Evolutionary conservation across 2,113 vertebrate species (phyloP), one percentile per base, ranked within the genome.

Genomic region (Porphyrio hochstetteri): DNA sequence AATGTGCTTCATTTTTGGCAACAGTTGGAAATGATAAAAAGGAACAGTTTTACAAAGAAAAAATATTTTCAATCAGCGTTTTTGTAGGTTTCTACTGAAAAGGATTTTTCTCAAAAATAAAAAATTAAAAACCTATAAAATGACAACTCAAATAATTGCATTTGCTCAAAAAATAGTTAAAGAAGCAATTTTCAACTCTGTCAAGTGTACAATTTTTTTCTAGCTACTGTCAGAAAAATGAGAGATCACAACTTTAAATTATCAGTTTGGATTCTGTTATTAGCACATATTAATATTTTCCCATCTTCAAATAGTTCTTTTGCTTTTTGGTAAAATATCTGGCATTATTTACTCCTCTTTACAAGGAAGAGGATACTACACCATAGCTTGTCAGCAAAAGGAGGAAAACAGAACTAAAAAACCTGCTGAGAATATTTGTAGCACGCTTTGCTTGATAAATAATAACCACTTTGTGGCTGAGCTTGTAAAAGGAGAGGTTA

Each of bases 361-460:
- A 27, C 16, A 84, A 88, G 23, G 76, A 40, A 11, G 25, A 79
- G 69, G 46, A 14, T 17, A 17, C 64, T 35, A 31, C 13, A 56
- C 64, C 20, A 8, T 2, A 53, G 35, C 36, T 92, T 16, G 7
- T 79, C 65, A 91, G 52, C 9, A 23, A 92, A 93, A 92, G 61
- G n/a, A 89, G 59, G 33, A 83, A 92, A 95, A 80, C 36, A 82
- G 88, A 91, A 93, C 18, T 33, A 29, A 84, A 86, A 88, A 70
- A 85, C 76, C 71, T 81, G 15, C 79, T 74, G 59, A 87, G 75
- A 38, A 40, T 83, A 36, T 92, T 94, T 97, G 70, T 70, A 82
- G 61, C 72, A n/a, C 88, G 50, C 19, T 64, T 83, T 91, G 25
- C 77, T 29, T 38, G 82, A 91, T 94, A 95, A 97, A 96, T 95